Conservation (phyloP, 2,888 invertebrate species). For the Helleia helle region DNA sequence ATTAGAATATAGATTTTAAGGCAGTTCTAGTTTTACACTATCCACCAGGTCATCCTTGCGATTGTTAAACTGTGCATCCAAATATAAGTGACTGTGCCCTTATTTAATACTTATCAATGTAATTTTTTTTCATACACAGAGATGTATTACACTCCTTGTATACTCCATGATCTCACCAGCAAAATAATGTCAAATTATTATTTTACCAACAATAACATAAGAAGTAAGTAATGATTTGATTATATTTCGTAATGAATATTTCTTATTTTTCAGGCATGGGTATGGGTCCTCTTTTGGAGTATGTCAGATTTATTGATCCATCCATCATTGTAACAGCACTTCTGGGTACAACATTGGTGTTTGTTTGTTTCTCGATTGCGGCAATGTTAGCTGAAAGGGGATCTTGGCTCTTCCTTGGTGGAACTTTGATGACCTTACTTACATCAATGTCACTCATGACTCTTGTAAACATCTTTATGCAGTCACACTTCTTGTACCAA, state of each 20-base stretch:
- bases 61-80: too few species aligned
- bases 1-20: too few species aligned
- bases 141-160: too few species aligned
- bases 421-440: conserved; percentile 87
- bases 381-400: conserved; percentile 91
- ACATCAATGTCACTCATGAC: conserved; percentile 85
- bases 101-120: too few species aligned
- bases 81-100: too few species aligned
- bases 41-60: too few species aligned
- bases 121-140: too few species aligned
- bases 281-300: conserved; percentile 88
- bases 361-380: conserved; percentile 92
- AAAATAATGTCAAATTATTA: too few species aligned
- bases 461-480: conserved; percentile 89
- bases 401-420: conserved; percentile 92
- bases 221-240: too few species aligned
- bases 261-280: conserved; percentile 79
- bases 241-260: neutral
- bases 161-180: too few species aligned
- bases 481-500: conserved; percentile 85
- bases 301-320: conserved; percentile 87
- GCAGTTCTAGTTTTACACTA: too few species aligned
- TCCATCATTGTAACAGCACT: conserved; percentile 92
- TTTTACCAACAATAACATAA: too few species aligned
- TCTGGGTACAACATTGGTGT: conserved; percentile 88